These are phyloP conservation scores for Halcyon senegalensis DNA, from an alignment of 2,113 vertebrate species.

Conservation along the genomic window DNA sequence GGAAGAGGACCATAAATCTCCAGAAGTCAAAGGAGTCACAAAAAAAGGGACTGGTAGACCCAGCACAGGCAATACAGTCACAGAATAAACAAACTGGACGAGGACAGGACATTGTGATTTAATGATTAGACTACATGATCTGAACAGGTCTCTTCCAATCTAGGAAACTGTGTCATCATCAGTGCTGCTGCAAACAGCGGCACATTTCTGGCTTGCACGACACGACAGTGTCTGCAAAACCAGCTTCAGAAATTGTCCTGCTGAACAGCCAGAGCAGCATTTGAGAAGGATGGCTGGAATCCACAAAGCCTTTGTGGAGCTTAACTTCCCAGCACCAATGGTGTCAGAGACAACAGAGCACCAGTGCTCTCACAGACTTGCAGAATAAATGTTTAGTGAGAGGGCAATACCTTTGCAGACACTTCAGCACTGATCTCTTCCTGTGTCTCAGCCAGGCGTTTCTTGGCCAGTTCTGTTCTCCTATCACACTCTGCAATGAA, in stretches of 20 bases:
- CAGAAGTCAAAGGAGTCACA: neutral
- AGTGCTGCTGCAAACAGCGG: neutral
- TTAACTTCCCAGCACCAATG: neutral
- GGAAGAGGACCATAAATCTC: neutral
- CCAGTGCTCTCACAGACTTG: neutral
- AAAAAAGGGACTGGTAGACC: neutral
- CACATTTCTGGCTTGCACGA: neutral
- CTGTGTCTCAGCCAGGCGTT: slow-evolving; percentile 96
- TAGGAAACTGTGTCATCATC: neutral
- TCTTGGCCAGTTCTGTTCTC: slow-evolving; percentile 96
- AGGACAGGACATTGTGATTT: neutral
- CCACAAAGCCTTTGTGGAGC: neutral
- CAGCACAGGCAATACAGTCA: neutral
- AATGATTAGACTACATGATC: too few species aligned
- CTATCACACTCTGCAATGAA: slow-evolving; percentile 97
- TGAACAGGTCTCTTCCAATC: too few species aligned
- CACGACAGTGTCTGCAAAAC: neutral
- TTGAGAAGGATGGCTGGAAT: neutral
- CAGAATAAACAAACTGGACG: neutral
- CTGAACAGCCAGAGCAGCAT: neutral
- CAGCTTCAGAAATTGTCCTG: neutral
- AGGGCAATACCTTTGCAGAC: slow-evolving; percentile 88
- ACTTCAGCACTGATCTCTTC: slow-evolving; percentile 99
- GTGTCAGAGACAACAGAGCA: neutral
- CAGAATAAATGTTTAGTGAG: neutral